Percentiles rank a stretch among this genome's conserved stretches.
Evolutionary conservation across 2,113 vertebrate species (phyloP).

Genomic region (Tamias sibiricus): DNA sequence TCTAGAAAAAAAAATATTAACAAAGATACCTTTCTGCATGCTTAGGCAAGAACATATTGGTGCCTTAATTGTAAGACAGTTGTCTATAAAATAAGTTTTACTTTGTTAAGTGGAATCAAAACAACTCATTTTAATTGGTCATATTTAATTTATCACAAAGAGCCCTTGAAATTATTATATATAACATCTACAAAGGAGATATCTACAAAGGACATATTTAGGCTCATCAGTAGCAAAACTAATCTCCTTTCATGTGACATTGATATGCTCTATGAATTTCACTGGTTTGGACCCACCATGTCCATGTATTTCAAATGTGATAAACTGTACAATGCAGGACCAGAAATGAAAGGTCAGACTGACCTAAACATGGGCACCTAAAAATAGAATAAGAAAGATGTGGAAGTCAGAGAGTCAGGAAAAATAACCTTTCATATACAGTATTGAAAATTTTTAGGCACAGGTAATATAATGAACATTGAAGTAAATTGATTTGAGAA

Average conservation of each 20-base stretch:
- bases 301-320: not conserved
- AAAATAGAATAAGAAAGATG: not conserved
- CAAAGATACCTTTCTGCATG: not conserved
- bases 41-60: not conserved
- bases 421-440: not conserved
- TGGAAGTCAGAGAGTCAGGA: not conserved
- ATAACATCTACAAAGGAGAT: not conserved
- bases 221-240: not conserved
- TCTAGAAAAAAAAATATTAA: not conserved
- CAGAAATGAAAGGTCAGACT: not conserved
- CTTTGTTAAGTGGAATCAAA: not conserved
- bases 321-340: not conserved
- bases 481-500: slow-evolving; percentile 13
- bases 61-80: not conserved
- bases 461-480: not conserved
- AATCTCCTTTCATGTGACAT: not conserved
- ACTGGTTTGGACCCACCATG: not conserved
- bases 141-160: not conserved
- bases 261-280: not conserved
- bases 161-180: not conserved
- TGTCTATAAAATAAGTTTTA: not conserved
- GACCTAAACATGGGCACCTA: not conserved
- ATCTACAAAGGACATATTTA: not conserved
- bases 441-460: not conserved
- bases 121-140: not conserved